phyloP scores from a whole-genome alignment of 2,888 invertebrate species.

The Torymus auratus region DNA sequence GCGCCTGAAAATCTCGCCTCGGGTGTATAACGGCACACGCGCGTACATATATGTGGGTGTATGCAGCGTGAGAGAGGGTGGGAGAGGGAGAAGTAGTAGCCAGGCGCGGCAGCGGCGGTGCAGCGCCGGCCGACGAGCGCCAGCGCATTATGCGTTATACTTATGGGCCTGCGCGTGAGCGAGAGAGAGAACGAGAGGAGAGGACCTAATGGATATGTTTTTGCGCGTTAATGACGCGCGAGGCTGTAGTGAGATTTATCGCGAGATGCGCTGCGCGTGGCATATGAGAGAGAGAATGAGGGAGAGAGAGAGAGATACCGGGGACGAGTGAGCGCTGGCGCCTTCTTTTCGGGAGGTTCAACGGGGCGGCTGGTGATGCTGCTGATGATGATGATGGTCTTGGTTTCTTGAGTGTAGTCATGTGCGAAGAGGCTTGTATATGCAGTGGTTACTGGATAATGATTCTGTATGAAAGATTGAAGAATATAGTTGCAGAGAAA shows the following conservation, averaged over 20 bases:
- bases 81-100: background rate
- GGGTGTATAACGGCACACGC: slow-evolving; percentile 54
- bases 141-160: slow-evolving; percentile 47
- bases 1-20: slow-evolving; percentile 57
- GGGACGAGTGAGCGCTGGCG: no score
- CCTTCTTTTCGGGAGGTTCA: no score
- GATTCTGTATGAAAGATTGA: no score
- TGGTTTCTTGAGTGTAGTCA: no score
- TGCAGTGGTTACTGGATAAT: no score
- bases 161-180: slow-evolving; percentile 35
- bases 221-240: slow-evolving; percentile 54
- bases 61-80: background rate
- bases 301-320: no score
- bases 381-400: no score
- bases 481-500: no score
- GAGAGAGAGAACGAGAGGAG: no score
- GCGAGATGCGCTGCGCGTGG: background rate
- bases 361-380: no score
- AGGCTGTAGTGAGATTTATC: slow-evolving; percentile 45
- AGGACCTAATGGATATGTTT: slow-evolving; percentile 54
- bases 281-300: no score
- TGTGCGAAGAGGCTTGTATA: no score
- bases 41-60: background rate
- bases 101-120: slow-evolving; percentile 3
- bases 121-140: background rate